phyloP scores from a whole-genome alignment of 2,888 invertebrate species.

The Eristalinus sepulchralis region DNA sequence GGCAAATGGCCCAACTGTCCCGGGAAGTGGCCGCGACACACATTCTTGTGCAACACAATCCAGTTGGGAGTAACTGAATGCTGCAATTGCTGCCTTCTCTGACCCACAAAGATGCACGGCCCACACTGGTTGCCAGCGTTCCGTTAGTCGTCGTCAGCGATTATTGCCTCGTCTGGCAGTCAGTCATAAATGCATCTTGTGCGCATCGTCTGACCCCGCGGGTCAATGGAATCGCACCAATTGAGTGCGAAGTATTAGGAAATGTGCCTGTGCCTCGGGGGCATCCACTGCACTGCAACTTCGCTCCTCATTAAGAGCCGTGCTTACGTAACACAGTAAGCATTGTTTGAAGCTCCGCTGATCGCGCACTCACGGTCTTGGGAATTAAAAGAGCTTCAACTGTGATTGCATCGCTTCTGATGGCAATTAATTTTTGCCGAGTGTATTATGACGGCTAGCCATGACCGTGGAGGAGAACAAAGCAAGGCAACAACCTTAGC shows the following conservation, averaged over 20 bases:
- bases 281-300: neutral
- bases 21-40: constrained; percentile 6
- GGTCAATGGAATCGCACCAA: constrained; percentile 31
- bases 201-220: constrained; percentile 25
- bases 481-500: neutral
- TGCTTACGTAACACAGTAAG: neutral
- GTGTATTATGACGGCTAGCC: neutral
- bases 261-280: neutral
- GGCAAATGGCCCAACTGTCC: constrained; percentile 32
- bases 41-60: constrained; percentile 1
- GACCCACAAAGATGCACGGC: constrained; percentile 29
- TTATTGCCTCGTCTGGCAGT: neutral
- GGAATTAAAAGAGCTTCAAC: neutral
- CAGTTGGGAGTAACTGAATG: constrained; percentile 33
- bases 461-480: neutral
- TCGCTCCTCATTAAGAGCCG: constrained; percentile 1
- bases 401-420: neutral
- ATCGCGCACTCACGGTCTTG: neutral
- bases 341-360: neutral
- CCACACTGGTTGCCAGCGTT: constrained; percentile 4
- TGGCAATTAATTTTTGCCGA: neutral
- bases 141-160: neutral
- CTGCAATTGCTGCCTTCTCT: constrained; percentile 14
- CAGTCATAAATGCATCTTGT: constrained; percentile 6
- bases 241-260: neutral